These are phyloP conservation scores for Sebastes wilsoni DNA, from an alignment of 2,797 vertebrate genomes.

Conservation along the genomic window DNA sequence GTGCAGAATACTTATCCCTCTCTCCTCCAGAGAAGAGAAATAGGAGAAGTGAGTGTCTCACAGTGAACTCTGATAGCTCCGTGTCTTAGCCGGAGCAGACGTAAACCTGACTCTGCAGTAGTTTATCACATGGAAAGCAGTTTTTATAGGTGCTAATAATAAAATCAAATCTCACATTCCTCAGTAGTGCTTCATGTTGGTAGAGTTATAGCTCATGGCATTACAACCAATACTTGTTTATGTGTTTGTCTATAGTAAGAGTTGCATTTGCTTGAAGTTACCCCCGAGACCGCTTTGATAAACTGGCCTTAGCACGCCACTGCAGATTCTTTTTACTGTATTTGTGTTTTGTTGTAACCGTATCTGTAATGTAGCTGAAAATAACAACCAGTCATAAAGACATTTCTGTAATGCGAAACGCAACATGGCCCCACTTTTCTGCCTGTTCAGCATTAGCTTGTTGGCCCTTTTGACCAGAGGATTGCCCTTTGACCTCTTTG, in stretches of 20 bases:
- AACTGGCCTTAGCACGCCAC: constrained; percentile 9
- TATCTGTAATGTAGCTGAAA: constrained; percentile 26
- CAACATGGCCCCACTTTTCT: neutral
- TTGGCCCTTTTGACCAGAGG: constrained; percentile 9
- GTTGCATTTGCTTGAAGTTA: constrained; percentile 38
- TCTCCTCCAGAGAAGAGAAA: constrained; percentile 44
- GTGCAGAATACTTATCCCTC: constrained; percentile 70
- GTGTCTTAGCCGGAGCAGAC: neutral
- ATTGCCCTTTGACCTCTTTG: constrained; percentile 40
- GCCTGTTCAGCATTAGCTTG: constrained; percentile 14
- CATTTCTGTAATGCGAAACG: neutral
- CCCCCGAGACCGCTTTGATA: constrained; percentile 4
- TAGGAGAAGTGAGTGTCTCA: constrained; percentile 37
- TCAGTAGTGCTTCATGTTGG: neutral
- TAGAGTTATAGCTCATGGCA: neutral
- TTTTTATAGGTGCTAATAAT: neutral
- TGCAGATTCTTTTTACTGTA: constrained; percentile 36
- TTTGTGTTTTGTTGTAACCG: constrained; percentile 20
- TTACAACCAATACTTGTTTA: neutral
- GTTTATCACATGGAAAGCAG: constrained; percentile 1
- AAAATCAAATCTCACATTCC: neutral
- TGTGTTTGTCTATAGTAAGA: constrained; percentile 24
- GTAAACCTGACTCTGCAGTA: constrained; percentile 22
- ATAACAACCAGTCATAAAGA: neutral
- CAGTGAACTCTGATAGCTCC: constrained; percentile 17